Conservation (phyloP, 1,140 invertebrate genomes). For the Caenorhabditis inopinata region DNA sequence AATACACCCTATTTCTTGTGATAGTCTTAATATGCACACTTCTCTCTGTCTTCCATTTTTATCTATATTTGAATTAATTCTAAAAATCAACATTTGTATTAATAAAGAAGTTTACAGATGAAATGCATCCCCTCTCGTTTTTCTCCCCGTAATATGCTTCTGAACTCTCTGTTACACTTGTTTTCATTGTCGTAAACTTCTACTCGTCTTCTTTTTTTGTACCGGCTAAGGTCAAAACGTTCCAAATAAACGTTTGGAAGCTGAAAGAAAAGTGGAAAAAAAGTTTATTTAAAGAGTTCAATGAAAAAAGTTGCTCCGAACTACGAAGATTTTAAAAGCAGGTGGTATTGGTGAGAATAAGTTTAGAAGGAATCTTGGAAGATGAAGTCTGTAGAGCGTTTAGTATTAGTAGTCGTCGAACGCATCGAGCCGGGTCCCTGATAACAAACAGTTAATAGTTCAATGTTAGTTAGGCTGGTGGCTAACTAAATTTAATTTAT, state of each 20-base stretch:
- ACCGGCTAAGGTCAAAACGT: not conserved
- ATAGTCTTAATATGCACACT: constrained; percentile 29
- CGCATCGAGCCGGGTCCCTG: constrained; percentile 19
- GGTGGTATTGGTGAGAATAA: not conserved
- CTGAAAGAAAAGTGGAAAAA: not conserved
- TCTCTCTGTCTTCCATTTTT: constrained; percentile 9
- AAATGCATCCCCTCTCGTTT: not conserved
- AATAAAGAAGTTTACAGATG: constrained; percentile 16
- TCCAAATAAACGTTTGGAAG: not conserved
- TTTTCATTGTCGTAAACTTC: constrained; percentile 14
- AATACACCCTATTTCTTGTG: constrained; percentile 34
- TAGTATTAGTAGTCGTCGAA: constrained; percentile 23
- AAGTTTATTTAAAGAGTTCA: not conserved
- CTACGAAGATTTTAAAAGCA: not conserved
- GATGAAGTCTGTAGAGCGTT: not conserved
- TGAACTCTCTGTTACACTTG: not conserved
- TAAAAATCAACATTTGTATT: not conserved
- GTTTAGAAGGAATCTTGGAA: not conserved
- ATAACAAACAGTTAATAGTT: too few relatives aligned
- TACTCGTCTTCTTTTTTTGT: not conserved
- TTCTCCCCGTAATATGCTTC: not conserved
- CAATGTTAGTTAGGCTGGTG: too few relatives aligned
- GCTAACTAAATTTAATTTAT: too few relatives aligned
- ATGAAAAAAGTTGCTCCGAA: not conserved
- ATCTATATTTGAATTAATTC: not conserved